A percentile compares a stretch with the other conserved stretches of the same genome.
Conservation (phyloP, 2,888 invertebrate species). For the Agrenia bidenticulata region DNA sequence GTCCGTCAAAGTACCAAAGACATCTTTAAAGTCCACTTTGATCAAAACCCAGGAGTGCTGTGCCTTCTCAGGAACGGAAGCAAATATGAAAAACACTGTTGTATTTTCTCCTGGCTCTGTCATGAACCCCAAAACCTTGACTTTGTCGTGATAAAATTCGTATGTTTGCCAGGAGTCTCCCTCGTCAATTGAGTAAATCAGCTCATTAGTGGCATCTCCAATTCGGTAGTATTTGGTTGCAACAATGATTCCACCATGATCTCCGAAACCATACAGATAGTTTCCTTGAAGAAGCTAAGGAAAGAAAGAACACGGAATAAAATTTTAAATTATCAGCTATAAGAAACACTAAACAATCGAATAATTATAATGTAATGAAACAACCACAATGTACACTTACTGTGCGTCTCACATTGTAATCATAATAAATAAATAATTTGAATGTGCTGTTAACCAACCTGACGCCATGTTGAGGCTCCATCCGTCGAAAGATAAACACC, state of each 20-base stretch:
- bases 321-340: not conserved
- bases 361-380: not conserved
- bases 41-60: constrained; percentile 86
- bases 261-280: constrained; percentile 84
- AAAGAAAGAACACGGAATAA: constrained; percentile 4
- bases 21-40: constrained; percentile 64
- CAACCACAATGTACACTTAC: not conserved
- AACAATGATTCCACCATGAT: constrained; percentile 84
- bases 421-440: too few species aligned
- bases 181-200: constrained; percentile 82
- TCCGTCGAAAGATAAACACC: constrained; percentile 78
- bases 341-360: not conserved
- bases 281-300: constrained; percentile 70
- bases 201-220: constrained; percentile 73
- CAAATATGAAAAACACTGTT: constrained; percentile 87
- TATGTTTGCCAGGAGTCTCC: constrained; percentile 77
- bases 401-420: too few species aligned
- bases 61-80: constrained; percentile 60
- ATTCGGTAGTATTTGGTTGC: constrained; percentile 80
- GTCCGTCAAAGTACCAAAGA: constrained; percentile 59
- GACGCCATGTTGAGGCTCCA: constrained; percentile 79
- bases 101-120: constrained; percentile 73
- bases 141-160: constrained; percentile 68
- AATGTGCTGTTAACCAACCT: constrained; percentile 58
- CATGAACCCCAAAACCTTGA: constrained; percentile 68